These are phyloP conservation scores for Labeo calbasu DNA, from an alignment of 2,797 vertebrate genomes.

Conservation along the genomic window DNA sequence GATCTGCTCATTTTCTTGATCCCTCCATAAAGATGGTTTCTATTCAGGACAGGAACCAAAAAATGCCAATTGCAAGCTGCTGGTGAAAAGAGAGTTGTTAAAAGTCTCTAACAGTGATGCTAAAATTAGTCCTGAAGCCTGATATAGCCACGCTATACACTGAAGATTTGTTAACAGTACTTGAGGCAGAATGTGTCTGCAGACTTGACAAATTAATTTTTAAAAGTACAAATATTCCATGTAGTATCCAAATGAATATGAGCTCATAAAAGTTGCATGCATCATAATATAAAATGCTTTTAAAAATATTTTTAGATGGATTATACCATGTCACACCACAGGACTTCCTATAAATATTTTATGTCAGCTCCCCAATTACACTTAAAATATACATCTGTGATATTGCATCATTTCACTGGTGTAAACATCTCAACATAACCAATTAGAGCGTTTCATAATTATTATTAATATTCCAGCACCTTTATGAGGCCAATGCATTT, in stretches of 20 bases:
- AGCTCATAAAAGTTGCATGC: background rate
- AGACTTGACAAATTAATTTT: background rate
- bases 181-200: background rate
- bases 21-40: background rate
- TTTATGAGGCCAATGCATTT: background rate
- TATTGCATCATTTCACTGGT: background rate
- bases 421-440: background rate
- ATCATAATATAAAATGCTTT: background rate
- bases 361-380: background rate
- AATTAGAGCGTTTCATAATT: background rate
- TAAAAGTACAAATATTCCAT: slow-evolving; percentile 1
- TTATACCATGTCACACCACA: background rate
- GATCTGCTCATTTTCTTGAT: background rate
- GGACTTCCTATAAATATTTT: background rate
- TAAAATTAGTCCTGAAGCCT: background rate
- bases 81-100: background rate
- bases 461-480: background rate
- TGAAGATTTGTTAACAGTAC: background rate
- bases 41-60: background rate
- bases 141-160: background rate
- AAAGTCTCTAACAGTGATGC: background rate
- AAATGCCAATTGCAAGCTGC: background rate
- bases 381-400: background rate
- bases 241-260: slow-evolving; percentile 31
- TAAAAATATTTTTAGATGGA: background rate